phyloP scores from a whole-genome alignment of 2,888 invertebrate genomes.

The Heliconius cydno region DNA sequence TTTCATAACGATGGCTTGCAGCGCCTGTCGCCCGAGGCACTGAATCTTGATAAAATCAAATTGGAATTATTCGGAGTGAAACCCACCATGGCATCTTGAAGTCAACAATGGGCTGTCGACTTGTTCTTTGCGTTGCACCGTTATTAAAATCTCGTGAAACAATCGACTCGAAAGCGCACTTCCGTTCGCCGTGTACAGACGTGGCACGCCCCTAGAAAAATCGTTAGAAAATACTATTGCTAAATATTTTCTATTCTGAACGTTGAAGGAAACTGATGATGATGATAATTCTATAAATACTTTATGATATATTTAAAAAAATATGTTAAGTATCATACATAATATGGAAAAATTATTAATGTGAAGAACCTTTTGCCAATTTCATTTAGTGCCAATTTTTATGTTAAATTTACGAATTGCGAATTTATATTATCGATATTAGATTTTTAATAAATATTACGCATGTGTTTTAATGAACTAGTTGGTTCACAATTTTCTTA shows the following conservation, averaged over 20 bases:
- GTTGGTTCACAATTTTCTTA: background rate
- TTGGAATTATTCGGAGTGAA: constrained; percentile 55
- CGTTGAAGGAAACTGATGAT: background rate
- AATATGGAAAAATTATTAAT: background rate
- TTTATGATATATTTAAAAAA: background rate
- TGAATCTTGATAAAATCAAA: constrained; percentile 64
- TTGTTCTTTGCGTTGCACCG: constrained; percentile 81
- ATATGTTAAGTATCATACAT: background rate
- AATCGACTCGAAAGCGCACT: constrained; percentile 83
- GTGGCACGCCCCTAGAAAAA: constrained; percentile 50
- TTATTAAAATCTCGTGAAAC: constrained; percentile 84
- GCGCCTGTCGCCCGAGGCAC: constrained; percentile 46
- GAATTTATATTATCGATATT: background rate
- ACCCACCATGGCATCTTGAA: constrained; percentile 67
- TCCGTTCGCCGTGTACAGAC: constrained; percentile 73
- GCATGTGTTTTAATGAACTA: background rate
- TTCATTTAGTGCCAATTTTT: no score
- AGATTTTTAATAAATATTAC: background rate
- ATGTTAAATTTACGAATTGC: background rate
- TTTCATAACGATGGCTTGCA: constrained; percentile 41
- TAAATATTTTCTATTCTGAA: constrained; percentile 24
- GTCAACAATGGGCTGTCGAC: constrained; percentile 78
- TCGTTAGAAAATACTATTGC: constrained; percentile 42
- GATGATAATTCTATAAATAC: background rate
- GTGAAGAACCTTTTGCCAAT: background rate